Evolutionary conservation across 2,888 invertebrate species (phyloP).

Genomic region (Erebia epiphron): DNA sequence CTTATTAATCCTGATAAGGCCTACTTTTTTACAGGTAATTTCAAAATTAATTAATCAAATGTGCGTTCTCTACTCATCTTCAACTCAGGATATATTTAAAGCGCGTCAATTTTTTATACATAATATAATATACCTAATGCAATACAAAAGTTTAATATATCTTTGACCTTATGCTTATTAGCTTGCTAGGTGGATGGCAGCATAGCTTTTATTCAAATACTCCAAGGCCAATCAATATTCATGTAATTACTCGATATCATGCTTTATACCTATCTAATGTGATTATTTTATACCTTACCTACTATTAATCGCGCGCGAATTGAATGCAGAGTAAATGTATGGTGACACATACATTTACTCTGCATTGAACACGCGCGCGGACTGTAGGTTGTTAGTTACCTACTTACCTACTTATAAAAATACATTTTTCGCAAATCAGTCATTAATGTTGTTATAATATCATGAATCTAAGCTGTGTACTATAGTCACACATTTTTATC

Average conservation of each 20-base stretch:
- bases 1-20: no score
- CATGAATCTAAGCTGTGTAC: neutral
- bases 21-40: neutral
- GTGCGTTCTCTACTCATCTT: neutral
- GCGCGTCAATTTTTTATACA: neutral
- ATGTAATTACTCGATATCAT: neutral
- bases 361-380: no score
- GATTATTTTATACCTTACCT: neutral
- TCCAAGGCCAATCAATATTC: constrained; percentile 1
- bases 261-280: neutral
- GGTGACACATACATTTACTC: no score
- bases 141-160: no score
- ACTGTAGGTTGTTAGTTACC: neutral
- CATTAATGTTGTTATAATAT: constrained; percentile 9
- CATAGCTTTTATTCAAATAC: neutral
- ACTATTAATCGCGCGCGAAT: no score
- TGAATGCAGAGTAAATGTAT: no score
- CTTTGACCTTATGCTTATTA: neutral
- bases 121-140: no score
- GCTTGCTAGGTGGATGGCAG: neutral
- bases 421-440: constrained; percentile 34
- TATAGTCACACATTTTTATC: neutral
- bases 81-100: neutral
- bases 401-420: constrained; percentile 30
- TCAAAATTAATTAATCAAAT: neutral